These are phyloP conservation scores for Nymphicus hollandicus DNA, from an alignment of 2,113 vertebrate species.

Conservation along the genomic window DNA sequence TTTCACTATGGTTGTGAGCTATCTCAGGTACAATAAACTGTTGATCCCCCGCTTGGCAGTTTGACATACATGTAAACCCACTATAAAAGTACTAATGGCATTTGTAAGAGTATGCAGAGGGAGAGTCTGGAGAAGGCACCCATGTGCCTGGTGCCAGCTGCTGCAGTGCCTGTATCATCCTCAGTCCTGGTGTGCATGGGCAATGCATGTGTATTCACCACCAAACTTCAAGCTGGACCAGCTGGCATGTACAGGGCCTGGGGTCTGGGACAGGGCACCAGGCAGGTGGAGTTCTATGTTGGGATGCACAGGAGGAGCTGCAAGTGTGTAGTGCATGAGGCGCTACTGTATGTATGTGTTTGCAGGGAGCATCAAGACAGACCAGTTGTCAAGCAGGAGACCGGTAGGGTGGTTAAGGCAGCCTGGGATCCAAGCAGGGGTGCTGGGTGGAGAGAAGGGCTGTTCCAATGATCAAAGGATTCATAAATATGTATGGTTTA, in stretches of 20 bases:
- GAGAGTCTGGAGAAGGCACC: neutral
- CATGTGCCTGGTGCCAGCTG: neutral
- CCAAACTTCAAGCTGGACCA: neutral
- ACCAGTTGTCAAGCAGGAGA: neutral
- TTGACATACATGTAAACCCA: neutral
- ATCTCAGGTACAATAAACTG: neutral
- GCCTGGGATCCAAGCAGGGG: neutral
- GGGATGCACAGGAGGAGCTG: neutral
- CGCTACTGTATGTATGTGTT: no score
- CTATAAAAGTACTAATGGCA: neutral
- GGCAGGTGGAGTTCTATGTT: neutral
- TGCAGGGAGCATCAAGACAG: neutral
- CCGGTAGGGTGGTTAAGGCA: fast-evolving
- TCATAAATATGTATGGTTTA: fast-evolving
- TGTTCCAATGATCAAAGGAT: neutral
- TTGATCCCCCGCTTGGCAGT: neutral
- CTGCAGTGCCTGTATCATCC: neutral
- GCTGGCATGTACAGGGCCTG: neutral
- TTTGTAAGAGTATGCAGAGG: neutral
- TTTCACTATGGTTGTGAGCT: neutral
- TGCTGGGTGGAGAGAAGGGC: fast-evolving
- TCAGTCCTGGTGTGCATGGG: fast-evolving
- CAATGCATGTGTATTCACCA: neutral
- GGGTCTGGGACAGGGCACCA: neutral
- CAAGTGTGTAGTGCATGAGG: neutral